Conservation (phyloP, 2,888 invertebrate genomes). For the Caenorhabditis angaria region DNA sequence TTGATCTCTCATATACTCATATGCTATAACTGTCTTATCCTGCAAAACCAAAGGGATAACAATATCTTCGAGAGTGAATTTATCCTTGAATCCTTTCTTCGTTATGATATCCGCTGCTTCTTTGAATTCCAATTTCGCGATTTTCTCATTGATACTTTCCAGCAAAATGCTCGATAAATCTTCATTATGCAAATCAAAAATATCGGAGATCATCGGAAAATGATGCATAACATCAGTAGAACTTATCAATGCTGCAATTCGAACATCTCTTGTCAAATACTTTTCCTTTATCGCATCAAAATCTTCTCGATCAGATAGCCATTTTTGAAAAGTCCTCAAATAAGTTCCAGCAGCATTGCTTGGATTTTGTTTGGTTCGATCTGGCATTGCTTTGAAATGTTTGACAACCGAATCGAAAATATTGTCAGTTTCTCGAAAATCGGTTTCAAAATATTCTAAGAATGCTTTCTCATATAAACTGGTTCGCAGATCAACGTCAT, state of each 20-base stretch:
- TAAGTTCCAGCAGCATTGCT: constrained; percentile 13
- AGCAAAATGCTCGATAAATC: not conserved
- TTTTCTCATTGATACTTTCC: not conserved
- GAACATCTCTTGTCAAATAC: constrained; percentile 8
- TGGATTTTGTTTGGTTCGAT: constrained; percentile 13
- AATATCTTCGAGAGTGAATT: constrained; percentile 10
- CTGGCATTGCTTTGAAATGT: constrained; percentile 34
- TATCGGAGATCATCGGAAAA: not conserved
- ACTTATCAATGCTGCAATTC: constrained; percentile 9
- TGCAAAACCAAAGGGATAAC: constrained; percentile 21
- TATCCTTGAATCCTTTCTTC: constrained; percentile 2
- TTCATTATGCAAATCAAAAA: not conserved
- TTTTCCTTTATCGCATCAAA: constrained; percentile 11
- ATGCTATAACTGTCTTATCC: constrained; percentile 6
- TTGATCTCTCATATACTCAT: constrained; percentile 6
- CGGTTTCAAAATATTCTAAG: not conserved
- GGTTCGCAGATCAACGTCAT: not conserved
- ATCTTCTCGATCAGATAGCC: constrained; percentile 7
- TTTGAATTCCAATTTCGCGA: constrained; percentile 17
- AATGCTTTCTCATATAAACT: not conserved
- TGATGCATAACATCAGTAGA: constrained; percentile 1
- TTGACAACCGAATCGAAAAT: constrained; percentile 20
- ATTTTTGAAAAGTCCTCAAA: constrained; percentile 15
- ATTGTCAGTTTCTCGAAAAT: constrained; percentile 4
- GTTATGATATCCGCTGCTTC: constrained; percentile 20